Evolutionary conservation across 2,797 vertebrate genomes (phyloP), one percentile per base, ranked within the genome.

Genomic region (Sebastes aleutianus): DNA sequence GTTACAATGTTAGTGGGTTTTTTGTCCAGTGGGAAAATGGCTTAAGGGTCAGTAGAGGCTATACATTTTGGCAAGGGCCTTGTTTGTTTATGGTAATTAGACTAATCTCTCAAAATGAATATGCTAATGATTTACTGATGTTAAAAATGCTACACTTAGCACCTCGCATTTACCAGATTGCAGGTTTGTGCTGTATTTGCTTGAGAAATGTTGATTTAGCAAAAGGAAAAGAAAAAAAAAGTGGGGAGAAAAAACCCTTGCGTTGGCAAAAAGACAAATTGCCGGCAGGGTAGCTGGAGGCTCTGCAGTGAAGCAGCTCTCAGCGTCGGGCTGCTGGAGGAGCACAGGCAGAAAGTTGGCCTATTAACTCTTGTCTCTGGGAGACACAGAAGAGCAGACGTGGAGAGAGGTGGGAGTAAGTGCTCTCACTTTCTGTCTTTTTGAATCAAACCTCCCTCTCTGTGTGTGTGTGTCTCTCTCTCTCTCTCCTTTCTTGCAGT

Each of bases 221-320:
- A 87, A 82, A 83, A 88, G 29, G 32, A 26, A 32, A 13, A 11
- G 11, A 10, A 13, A 22, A 56, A 56, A 59, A 70, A 71, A 47
- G 39, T 27, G 9, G 26, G 26, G 61, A 24, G 24, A 3, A 0
- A 0, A 87, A 64, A 47, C 4, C 31, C 72, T 69, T 79, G 68
- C 32, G 65, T 87, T 91, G 91, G 91, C 89, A 92, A 91, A 89
- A 93, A 90, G 82, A 90, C 85, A 91, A 85, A 90, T 83, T 87
- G 89, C 90, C 63, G 1, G 62, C 70, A 82, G 89, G 63, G 69
- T 69, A 68, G 87, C 89, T 87, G 84, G 84, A 90, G 89, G 91
- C 88, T 83, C 78, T 81, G 87, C 89, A 89, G 84, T 78, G 85
- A 87, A 85, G 86, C 78, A 77, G 86, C 75, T 82, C 89, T 92